A percentile compares a stretch with the other conserved stretches of the same genome.
These are phyloP conservation scores for Trissolcus brochymenae DNA, from an alignment of 2,888 invertebrate species.

Conservation along the genomic window DNA sequence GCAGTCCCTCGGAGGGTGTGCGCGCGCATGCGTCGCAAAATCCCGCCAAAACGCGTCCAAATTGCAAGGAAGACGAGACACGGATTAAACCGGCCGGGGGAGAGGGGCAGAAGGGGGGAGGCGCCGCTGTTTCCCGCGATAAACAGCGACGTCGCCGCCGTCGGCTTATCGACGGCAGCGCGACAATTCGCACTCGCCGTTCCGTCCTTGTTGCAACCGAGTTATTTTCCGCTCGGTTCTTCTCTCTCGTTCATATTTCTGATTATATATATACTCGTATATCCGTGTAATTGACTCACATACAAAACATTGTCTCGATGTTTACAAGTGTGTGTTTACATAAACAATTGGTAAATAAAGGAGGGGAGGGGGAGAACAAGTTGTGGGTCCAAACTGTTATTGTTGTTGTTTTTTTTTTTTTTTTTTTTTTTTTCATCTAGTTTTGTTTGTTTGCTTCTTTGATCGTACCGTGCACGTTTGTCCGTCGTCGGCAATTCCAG, in stretches of 20 bases:
- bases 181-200: slow-evolving; percentile 3
- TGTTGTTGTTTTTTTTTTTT: too few species aligned
- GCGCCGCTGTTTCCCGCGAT: slow-evolving; percentile 31
- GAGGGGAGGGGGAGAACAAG: too few species aligned
- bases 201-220: slow-evolving; percentile 36
- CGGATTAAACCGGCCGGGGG: slow-evolving; percentile 5
- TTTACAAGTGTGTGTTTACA: neutral
- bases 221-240: slow-evolving; percentile 47
- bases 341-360: neutral
- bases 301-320: neutral
- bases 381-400: too few species aligned
- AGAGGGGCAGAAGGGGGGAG: slow-evolving; percentile 15
- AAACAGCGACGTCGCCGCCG: slow-evolving; percentile 53
- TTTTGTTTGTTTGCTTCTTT: neutral
- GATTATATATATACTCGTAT: neutral
- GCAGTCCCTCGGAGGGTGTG: neutral
- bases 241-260: slow-evolving; percentile 27
- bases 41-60: slow-evolving; percentile 72
- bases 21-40: slow-evolving; percentile 70
- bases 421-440: too few species aligned
- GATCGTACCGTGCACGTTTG: slow-evolving; percentile 66
- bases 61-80: slow-evolving; percentile 33
- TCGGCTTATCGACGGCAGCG: slow-evolving; percentile 52
- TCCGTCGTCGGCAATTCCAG: slow-evolving; percentile 54
- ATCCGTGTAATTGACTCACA: neutral